Conservation (phyloP, 2,113 vertebrate species). For the Platycercus adscitus region DNA sequence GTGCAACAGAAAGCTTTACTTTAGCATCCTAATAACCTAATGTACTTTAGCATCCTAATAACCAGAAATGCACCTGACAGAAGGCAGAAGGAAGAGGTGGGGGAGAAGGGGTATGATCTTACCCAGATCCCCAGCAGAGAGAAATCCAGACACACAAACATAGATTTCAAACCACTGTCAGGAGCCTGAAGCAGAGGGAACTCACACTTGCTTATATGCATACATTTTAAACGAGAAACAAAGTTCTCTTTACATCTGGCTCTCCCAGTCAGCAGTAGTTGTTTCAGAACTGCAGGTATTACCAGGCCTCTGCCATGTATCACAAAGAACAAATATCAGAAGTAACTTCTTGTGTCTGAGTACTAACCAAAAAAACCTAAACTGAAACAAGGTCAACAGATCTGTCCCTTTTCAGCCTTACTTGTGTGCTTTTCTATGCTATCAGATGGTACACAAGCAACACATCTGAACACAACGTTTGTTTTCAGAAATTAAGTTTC, state of each 20-base stretch:
- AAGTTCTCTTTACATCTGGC: background rate
- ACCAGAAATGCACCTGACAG: background rate
- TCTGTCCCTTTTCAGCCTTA: background rate
- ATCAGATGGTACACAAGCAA: background rate
- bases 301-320: background rate
- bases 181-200: background rate
- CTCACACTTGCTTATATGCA: background rate
- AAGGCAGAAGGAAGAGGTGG: background rate
- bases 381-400: conserved; percentile 24
- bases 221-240: background rate
- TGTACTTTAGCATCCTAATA: background rate
- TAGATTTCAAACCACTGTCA: background rate
- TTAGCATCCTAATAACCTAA: background rate
- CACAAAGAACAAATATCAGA: background rate
- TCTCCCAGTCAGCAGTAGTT: background rate
- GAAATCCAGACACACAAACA: background rate
- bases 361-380: background rate
- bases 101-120: accelerated
- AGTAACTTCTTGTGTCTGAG: background rate
- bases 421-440: background rate
- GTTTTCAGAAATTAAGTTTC: background rate
- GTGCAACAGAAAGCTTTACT: background rate
- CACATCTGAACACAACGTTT: accelerated
- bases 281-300: background rate
- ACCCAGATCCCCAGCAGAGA: background rate